Conservation (phyloP, 2,888 invertebrate genomes). For the Drepana falcataria region DNA sequence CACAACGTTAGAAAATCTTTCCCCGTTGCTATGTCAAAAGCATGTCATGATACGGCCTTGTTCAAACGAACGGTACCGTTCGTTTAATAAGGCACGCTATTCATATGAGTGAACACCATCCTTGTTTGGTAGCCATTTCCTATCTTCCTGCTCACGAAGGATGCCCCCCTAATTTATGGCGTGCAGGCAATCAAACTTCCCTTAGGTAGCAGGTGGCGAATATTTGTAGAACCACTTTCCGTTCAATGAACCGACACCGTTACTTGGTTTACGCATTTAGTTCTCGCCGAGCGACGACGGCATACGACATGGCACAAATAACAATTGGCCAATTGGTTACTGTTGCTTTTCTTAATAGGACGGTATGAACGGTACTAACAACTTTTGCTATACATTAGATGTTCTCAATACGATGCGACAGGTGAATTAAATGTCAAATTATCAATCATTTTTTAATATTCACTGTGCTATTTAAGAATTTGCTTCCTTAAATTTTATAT, state of each 20-base stretch:
- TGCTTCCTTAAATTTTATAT: no score
- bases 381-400: constrained; percentile 13
- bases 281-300: constrained; percentile 42
- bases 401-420: constrained; percentile 17
- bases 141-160: constrained; percentile 30
- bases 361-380: constrained; percentile 28
- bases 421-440: background rate
- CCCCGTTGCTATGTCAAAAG: no score
- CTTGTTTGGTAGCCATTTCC: constrained; percentile 5
- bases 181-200: constrained; percentile 43
- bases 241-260: constrained; percentile 74
- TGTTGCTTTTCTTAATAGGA: constrained; percentile 35
- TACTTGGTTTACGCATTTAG: constrained; percentile 69
- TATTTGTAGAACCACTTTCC: constrained; percentile 66
- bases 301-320: constrained; percentile 70
- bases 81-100: background rate
- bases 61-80: no score
- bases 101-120: background rate
- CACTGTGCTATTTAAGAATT: no score
- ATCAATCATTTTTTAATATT: no score
- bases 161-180: constrained; percentile 41
- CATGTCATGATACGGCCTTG: no score
- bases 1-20: no score
- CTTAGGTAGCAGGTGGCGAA: constrained; percentile 60
- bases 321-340: constrained; percentile 59